Evolutionary conservation across 1,140 invertebrate genomes (phyloP), one percentile per base, ranked within the genome.

Genomic region (Ruditapes philippinarum): DNA sequence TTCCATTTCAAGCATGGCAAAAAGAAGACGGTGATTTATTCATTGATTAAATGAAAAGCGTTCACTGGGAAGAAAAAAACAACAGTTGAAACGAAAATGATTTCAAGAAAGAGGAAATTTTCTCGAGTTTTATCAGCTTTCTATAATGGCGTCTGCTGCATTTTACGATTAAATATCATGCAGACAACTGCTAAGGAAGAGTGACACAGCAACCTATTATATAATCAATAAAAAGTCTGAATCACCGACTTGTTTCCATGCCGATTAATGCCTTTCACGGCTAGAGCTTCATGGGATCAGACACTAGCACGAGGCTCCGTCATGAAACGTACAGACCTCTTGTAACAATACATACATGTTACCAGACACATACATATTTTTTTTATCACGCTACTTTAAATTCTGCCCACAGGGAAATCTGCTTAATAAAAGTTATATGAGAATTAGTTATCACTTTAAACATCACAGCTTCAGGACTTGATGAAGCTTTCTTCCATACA

Each of bases 211-310:
- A 70, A 0, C 65, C 33, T 40, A 70, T 38, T 70, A 38, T 33
- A 70, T 28, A 70, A 70, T 70, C 65, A 70, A 70, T 70, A 70
- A 38, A n/a, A n/a, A 11, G 57, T 22, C 65, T 70, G 65, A 70
- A 36, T 70, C 65, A 70, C 36, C 28, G 36, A 40, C 33, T 40
- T 17, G 65, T 36, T 22, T 38, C 33, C 17, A 70, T 38, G 65
- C 36, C 65, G 28, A 70, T 70, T n/a, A 19, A 70, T 17, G 33
- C n/a, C 14, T n/a, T 19, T 70, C 5, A 38, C 19, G 65, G 38
- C 31, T 38, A 65, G 5, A 4, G 31, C 33, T 57, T 19, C 5
- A 57, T n/a, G n/a, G 25, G 54, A 57, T 57, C n/a, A 25, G 25
- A 45, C 14, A 45, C 42, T 5, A 45, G 42, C 42, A 45, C 42